Evolutionary conservation across 2,113 vertebrate genomes (phyloP).

Genomic region (Nerophis ophidion): DNA sequence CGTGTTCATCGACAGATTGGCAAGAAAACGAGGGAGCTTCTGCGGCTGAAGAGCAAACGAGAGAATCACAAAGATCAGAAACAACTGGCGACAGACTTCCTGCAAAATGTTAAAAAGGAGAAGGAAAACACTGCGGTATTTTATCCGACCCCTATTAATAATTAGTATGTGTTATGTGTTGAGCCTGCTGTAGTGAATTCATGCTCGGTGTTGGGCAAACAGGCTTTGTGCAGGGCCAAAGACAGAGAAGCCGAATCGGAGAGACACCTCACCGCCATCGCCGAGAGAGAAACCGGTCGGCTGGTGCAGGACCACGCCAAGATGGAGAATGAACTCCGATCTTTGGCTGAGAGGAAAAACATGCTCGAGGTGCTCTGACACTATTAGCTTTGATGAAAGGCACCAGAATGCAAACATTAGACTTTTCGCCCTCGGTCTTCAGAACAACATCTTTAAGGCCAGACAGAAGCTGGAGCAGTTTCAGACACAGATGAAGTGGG

Average conservation of each 20-base stretch:
- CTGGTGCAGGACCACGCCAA: constrained; percentile 72
- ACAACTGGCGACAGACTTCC: constrained; percentile 62
- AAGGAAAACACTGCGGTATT: constrained; percentile 79
- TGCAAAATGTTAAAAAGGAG: constrained; percentile 80
- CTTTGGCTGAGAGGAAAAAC: constrained; percentile 75
- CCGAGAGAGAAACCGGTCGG: constrained; percentile 77
- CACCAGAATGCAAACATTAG: not conserved
- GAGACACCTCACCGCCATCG: constrained; percentile 78
- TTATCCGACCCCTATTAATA: not conserved
- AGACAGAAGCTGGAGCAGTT: constrained; percentile 83
- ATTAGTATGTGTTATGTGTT: not conserved
- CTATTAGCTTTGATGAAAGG: not conserved
- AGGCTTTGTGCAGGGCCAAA: constrained; percentile 83
- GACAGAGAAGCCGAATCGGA: constrained; percentile 46
- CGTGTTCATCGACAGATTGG: constrained; percentile 64
- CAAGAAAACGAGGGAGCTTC: constrained; percentile 70
- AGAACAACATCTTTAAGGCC: constrained; percentile 82
- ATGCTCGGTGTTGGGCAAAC: not conserved
- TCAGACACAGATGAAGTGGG: constrained; percentile 82
- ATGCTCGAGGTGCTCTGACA: constrained; percentile 74
- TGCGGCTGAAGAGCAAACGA: constrained; percentile 68
- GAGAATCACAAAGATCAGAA: constrained; percentile 68
- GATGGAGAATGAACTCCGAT: constrained; percentile 73
- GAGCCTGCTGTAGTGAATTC: too few relatives aligned
- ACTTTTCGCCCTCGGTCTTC: constrained; percentile 14